Percentiles rank a stretch among this genome's conserved stretches.
phyloP scores from a whole-genome alignment of 2,113 vertebrate species.

The Arenaria interpres region DNA sequence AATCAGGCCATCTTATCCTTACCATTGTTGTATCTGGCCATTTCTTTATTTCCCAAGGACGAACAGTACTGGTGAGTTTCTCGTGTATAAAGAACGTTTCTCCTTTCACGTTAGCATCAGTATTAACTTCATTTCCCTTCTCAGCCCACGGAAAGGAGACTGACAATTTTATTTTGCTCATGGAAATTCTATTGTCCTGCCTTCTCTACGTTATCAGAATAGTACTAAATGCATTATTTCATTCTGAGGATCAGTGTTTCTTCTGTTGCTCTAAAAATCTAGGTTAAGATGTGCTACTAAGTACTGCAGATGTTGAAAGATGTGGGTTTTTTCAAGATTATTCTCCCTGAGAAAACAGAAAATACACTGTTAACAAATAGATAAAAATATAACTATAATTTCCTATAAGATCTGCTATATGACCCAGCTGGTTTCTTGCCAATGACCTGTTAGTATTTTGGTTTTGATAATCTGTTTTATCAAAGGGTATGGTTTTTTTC shows the following conservation, averaged over 20 bases:
- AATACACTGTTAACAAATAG: neutral
- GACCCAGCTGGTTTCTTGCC: neutral
- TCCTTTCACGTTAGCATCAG: neutral
- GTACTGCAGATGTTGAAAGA: neutral
- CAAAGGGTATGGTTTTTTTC: neutral
- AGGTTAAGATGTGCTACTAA: neutral
- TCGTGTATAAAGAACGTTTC: neutral
- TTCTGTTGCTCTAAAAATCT: neutral
- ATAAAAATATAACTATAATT: neutral
- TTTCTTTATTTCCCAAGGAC: conserved; percentile 84
- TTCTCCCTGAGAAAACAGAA: neutral
- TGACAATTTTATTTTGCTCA: neutral
- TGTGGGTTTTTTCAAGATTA: accelerated
- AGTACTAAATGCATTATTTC: neutral
- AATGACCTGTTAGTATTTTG: neutral
- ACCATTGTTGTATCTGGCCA: conserved; percentile 85
- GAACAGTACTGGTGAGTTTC: conserved; percentile 84
- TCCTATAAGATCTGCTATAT: neutral
- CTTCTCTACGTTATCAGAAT: neutral
- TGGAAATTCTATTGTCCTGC: neutral
- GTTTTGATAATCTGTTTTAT: neutral
- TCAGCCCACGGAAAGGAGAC: neutral
- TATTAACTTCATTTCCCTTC: neutral
- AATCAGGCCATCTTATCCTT: conserved; percentile 77
- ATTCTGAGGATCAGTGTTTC: neutral